Evolutionary conservation across 1,140 invertebrate genomes (phyloP), one percentile per base, ranked within the genome.

Genomic region (Drosophila kohkoa): DNA sequence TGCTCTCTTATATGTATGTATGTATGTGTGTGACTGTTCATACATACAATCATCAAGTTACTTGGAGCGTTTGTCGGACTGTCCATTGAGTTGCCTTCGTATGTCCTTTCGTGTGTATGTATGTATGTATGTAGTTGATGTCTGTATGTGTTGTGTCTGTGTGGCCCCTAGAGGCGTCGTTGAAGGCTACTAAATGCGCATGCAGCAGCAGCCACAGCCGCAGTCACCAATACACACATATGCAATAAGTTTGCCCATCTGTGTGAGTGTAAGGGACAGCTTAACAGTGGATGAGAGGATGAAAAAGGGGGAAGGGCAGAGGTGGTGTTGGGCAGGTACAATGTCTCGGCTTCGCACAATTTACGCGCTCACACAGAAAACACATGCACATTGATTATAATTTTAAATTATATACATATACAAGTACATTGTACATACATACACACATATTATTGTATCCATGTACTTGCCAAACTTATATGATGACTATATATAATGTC

Each of bases 171-270:
- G 81, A 70, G 81, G 81, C 81, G 54, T 63, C 77, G 82, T 81
- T 89, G 83, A 88, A 88, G 83, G 83, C 85, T 88, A 88, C 83
- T 89, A 88, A 88, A 86, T 88, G 83, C 83, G 83, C 83, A 88
- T 88, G 83, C 83, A 88, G 51, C 30, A 41, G 55, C 71, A 52
- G 49, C 38, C 46, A 45, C 70, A 60, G 63, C 52, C 54, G 45
- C 71, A 74, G 65, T 83, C 77, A 75, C 85, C 68, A 77, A 88
- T 55, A 87, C 83, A 67, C 69, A 72, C 64, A 68, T 46, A 82
- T 77, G 68, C 60, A 75, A 62, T 71, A 75, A 75, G 49, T 85
- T 81, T 77, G 67, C 77, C 63, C 75, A 82, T 73, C 70, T 76
- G 67, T 68, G 67, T 78, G 67, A 63, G 59, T 71, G 67, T 57